These are phyloP conservation scores for Onthophagus sagittarius DNA, from an alignment of 2,888 invertebrate species.

Conservation along the genomic window DNA sequence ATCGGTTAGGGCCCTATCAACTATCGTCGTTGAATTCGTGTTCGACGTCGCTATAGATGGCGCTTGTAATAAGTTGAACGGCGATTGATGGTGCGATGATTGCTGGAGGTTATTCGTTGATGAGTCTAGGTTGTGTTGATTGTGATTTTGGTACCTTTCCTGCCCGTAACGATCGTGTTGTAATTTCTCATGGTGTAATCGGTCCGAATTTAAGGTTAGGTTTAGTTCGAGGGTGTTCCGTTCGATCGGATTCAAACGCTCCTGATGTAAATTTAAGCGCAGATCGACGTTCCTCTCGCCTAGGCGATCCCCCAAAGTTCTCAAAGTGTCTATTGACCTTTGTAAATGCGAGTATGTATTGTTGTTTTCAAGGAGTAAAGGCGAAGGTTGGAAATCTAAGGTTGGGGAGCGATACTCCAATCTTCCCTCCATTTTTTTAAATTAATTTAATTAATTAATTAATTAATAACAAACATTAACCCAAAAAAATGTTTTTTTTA, in stretches of 20 bases:
- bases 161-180: conserved; percentile 41
- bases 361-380: conserved; percentile 44
- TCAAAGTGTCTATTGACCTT: conserved; percentile 47
- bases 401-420: conserved; percentile 47
- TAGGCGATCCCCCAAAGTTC: conserved; percentile 46
- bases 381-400: conserved; percentile 47
- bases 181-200: conserved; percentile 28
- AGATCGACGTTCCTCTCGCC: conserved; percentile 47
- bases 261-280: conserved; percentile 37
- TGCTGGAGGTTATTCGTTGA: conserved; percentile 32
- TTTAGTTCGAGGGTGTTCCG: conserved; percentile 31
- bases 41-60: conserved; percentile 20
- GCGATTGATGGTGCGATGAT: conserved; percentile 35
- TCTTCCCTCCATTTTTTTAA: conserved; percentile 44
- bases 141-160: conserved; percentile 34
- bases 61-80: conserved; percentile 40
- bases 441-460: background rate
- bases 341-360: conserved; percentile 46
- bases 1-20: conserved; percentile 40
- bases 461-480: background rate
- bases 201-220: conserved; percentile 40
- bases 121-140: conserved; percentile 23
- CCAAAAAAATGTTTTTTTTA: background rate
- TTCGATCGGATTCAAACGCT: conserved; percentile 20
- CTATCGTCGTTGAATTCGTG: conserved; percentile 30